Base-by-base conservation (phyloP, 2,113 vertebrate species). In the Gambusia affinis region DNA sequence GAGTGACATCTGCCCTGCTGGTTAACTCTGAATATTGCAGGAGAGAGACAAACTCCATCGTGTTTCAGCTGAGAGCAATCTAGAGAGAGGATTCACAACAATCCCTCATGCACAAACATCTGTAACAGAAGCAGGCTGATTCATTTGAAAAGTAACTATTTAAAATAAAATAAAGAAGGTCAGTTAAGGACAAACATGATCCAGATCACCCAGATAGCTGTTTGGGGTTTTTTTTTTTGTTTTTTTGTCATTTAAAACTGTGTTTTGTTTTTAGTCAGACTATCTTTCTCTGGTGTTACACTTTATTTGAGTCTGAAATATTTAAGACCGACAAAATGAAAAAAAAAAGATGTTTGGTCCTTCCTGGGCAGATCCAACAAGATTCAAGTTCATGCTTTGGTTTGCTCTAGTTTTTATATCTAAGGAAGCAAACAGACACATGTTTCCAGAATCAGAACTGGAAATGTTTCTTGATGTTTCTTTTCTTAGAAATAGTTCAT, bases 1-100 rank as follows among this genome's bases (percentile, higher is more conserved):
- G 70, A 64, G 70, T 63, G 78, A 62, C 51, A 80, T 91, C 87
- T 84, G 0, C 87, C 83, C 92, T 92, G 70, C 61, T 92, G 91
- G 87, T 72, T 54, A 29, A 67, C 14, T 14, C 2, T 35, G 28
- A 64, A 57, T 66, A 85, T 70, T 88, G 87, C 86, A 88, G 51
- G n/a, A 47, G 37, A 27, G 8, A 12, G 10, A 65, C 60, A 42
- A 72, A 33, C 65, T 47, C 62, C 37, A 31, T 60, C 12, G 22
- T 37, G 60, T 14, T 75, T 65, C 62, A 22, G 27, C 61, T 73
- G 62, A 31, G 33, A 47, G 29, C 67, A 78, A 44, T 28, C 24
- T 71, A 62, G 71, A 27, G 19, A 28, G 44, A 10, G 7, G 51
- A 57, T 10, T n/a, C 22, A 57, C 22, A n/a, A 10, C 17, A n/a